These are phyloP conservation scores for Cairina moschata DNA, from an alignment of 2,113 vertebrate genomes.

Conservation along the genomic window DNA sequence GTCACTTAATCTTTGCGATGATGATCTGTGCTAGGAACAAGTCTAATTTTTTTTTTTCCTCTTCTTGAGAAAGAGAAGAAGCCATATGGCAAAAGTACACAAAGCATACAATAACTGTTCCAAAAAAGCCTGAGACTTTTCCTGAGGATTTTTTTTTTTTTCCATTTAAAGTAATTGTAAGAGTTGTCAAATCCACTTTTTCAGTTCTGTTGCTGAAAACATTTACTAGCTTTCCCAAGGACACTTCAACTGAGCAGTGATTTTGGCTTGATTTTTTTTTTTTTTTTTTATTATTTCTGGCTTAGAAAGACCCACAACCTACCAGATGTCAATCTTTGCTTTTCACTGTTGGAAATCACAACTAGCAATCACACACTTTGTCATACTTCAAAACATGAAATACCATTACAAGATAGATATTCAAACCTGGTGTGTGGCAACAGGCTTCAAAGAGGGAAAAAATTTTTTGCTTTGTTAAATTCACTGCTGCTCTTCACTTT, in stretches of 20 bases:
- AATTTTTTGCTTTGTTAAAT: neutral
- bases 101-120: neutral
- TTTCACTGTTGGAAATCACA: neutral
- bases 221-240: slow-evolving; percentile 2
- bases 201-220: neutral
- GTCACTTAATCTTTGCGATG: neutral
- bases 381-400: neutral
- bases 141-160: neutral
- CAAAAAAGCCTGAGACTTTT: neutral
- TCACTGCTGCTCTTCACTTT: neutral
- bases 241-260: neutral
- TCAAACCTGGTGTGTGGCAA: neutral
- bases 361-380: neutral
- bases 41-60: neutral
- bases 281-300: neutral
- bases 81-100: neutral
- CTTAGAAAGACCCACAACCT: neutral
- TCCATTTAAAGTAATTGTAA: neutral
- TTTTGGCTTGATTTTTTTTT: neutral
- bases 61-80: slow-evolving; percentile 22
- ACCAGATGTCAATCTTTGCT: neutral
- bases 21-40: neutral
- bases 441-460: neutral
- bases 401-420: neutral
- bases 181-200: slow-evolving; percentile 8